Percentiles rank a stretch among this genome's conserved stretches.
Evolutionary conservation across 37 sponge, comb jelly and placozoan species (phyloP).

Genomic region (Diacarnus erythraeanus): DNA sequence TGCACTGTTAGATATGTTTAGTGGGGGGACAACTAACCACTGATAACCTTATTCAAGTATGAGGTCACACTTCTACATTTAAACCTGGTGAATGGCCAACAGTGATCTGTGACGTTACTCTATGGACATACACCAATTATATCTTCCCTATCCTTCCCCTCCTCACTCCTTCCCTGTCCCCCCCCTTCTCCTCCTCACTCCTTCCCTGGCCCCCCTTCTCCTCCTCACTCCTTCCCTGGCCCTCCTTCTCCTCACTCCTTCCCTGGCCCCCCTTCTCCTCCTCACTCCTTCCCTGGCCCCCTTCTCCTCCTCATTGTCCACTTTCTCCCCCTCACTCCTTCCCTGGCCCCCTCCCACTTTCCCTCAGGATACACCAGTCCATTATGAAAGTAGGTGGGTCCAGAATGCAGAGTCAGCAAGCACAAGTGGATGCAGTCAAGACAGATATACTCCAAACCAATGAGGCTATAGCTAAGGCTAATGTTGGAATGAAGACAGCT

Average conservation of each 20-base stretch:
- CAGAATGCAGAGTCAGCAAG: conserved; percentile 76
- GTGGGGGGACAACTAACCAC: too few relatives aligned
- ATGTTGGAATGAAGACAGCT: conserved; percentile 82
- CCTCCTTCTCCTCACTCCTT: not conserved
- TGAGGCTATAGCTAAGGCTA: conserved; percentile 82
- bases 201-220: too few relatives aligned
- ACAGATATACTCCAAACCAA: conserved; percentile 72
- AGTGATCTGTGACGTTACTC: too few relatives aligned
- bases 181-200: not conserved
- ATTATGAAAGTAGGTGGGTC: conserved; percentile 79
- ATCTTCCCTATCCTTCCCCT: not conserved
- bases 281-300: too few relatives aligned
- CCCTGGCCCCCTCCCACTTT: too few relatives aligned
- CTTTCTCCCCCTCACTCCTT: too few relatives aligned
- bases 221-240: not conserved
- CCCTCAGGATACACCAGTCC: conserved; percentile 66
- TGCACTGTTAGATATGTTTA: too few relatives aligned
- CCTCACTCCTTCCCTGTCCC: not conserved
- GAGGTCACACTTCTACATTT: too few relatives aligned
- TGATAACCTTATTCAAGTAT: too few relatives aligned
- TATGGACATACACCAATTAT: too few relatives aligned
- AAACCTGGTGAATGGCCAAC: too few relatives aligned
- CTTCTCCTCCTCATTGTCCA: too few relatives aligned
- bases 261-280: not conserved
- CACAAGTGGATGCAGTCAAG: conserved; percentile 65